Percentiles rank a stretch among this genome's conserved stretches.
These are phyloP conservation scores for Triplophysa siluroides DNA, from an alignment of 2,113 vertebrate species.

Conservation along the genomic window DNA sequence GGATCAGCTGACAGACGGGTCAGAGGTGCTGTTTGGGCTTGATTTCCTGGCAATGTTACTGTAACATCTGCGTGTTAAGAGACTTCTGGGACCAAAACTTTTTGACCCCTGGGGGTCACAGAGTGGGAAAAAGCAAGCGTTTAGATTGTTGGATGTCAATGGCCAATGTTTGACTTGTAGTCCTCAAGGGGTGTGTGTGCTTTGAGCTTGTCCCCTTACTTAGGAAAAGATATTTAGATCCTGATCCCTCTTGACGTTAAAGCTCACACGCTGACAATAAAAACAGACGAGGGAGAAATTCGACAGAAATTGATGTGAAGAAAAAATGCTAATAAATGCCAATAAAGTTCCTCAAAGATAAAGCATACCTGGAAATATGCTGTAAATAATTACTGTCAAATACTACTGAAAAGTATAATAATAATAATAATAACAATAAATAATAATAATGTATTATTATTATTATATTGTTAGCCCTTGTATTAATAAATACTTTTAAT, in stretches of 20 bases:
- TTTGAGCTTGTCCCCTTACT: conserved; percentile 39
- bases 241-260: conserved; percentile 24
- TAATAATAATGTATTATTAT: no score
- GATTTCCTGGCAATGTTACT: conserved; percentile 91
- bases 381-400: background rate
- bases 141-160: conserved; percentile 68
- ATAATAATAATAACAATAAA: no score
- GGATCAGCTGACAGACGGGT: conserved; percentile 93
- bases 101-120: conserved; percentile 76
- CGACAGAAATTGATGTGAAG: background rate
- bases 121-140: conserved; percentile 70
- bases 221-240: conserved; percentile 41
- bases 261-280: background rate
- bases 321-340: conserved; percentile 51
- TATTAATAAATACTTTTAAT: no score
- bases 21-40: conserved; percentile 89
- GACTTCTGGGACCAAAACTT: conserved; percentile 79
- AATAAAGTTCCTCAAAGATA: background rate
- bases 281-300: background rate
- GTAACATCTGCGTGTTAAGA: conserved; percentile 96
- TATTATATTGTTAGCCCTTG: no score
- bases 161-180: conserved; percentile 67
- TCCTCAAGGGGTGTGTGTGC: conserved; percentile 52
- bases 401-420: no score
- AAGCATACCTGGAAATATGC: background rate